Conservation (phyloP, 2,888 invertebrate species). For the Piscicola geometra region DNA sequence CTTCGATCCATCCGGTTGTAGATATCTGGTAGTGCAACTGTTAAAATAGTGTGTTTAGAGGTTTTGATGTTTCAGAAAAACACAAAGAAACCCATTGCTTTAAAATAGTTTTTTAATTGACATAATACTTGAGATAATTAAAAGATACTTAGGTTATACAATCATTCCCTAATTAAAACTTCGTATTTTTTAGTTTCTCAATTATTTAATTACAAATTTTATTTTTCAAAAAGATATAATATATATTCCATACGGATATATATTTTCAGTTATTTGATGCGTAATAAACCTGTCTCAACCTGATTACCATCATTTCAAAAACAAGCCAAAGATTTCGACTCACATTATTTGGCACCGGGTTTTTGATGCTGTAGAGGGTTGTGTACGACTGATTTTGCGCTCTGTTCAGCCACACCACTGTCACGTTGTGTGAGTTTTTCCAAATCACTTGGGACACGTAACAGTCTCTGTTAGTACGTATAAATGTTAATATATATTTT, state of each 20-base stretch:
- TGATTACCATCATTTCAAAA: too few species aligned
- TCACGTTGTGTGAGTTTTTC: conserved; percentile 77
- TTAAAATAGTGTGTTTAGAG: background rate
- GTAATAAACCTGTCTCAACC: too few species aligned
- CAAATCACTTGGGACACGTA: conserved; percentile 86
- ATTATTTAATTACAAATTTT: too few species aligned
- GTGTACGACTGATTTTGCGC: conserved; percentile 85
- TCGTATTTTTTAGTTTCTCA: too few species aligned
- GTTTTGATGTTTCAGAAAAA: conserved; percentile 5
- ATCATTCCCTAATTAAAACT: too few species aligned
- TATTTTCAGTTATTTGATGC: too few species aligned
- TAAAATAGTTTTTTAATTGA: background rate
- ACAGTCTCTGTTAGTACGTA: conserved; percentile 62
- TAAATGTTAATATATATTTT: background rate
- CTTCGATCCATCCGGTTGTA: conserved; percentile 28
- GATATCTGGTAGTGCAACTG: conserved; percentile 22
- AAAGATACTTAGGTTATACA: too few species aligned
- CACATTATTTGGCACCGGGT: background rate
- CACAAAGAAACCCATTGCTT: background rate
- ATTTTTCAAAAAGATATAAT: too few species aligned
- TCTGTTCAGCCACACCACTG: conserved; percentile 84
- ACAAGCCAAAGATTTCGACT: background rate
- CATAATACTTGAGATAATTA: too few species aligned
- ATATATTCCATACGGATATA: too few species aligned
- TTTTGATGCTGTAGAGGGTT: conserved; percentile 80